Conservation (phyloP, 1,140 invertebrate species). For the Radopholus similis region DNA sequence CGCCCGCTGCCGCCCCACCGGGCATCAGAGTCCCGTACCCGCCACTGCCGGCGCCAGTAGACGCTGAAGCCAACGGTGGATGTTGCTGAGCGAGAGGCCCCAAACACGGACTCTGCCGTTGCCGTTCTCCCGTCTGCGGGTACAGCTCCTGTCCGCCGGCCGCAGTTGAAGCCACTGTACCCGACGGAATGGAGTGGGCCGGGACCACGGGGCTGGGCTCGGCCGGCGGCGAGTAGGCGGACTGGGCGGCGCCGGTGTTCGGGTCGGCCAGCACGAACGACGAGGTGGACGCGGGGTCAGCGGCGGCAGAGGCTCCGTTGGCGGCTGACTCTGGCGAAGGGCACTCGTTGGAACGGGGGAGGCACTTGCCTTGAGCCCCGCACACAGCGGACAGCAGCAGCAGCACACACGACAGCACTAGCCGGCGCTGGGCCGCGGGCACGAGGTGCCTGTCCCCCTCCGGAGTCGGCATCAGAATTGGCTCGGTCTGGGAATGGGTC, state of each 20-base stretch:
- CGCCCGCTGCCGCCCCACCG: background rate
- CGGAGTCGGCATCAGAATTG: no score
- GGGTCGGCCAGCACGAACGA: constrained; percentile 12
- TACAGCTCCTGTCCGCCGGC: background rate
- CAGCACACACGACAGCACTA: no score
- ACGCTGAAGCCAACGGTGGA: background rate
- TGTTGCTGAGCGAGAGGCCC: background rate
- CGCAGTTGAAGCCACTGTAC: no score
- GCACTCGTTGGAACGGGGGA: no score
- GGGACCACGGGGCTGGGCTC: constrained; percentile 5
- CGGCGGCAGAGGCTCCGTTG: background rate
- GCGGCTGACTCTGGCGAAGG: no score
- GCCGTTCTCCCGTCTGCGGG: background rate
- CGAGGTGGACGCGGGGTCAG: background rate
- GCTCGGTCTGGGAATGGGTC: no score
- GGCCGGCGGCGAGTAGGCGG: background rate
- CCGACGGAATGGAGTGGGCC: background rate
- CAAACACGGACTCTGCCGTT: background rate
- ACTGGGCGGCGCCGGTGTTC: background rate
- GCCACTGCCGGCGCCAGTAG: background rate
- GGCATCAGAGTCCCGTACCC: background rate
- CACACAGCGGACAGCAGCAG: no score
- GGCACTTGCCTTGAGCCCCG: no score
- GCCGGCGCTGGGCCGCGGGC: no score
- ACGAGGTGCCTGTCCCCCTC: no score